Evolutionary conservation across 1,140 invertebrate species (phyloP), one percentile per base, ranked within the genome.

Genomic region (Microplitis demolitor): DNA sequence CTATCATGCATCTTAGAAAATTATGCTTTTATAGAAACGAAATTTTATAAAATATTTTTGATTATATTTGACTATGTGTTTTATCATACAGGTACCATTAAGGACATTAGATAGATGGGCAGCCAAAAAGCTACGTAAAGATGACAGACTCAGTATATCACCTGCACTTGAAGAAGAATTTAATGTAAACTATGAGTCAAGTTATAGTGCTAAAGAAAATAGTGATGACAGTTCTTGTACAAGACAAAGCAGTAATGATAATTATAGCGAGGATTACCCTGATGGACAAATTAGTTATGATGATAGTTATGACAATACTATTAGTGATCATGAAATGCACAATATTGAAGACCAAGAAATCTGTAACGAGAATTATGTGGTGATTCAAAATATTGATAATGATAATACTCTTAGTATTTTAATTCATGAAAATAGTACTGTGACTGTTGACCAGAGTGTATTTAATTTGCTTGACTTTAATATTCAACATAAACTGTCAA

Each of bases 391-490:
- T 14, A 54, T 50, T 68, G 37, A 68, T 24, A 31, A n/a, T 68
- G 37, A 68, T 24, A 31, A n/a, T 50, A 51, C 11, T 62, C 31
- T 53, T 39, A 51, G 14, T 24, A 61, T 45, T 35, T 61, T 60
- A 16, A 11, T 66, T 6, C 34, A 68, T 64, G 69, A 71, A 16
- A 62, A 72, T 50, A 68, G 64, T 54, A 24, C n/a, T 31, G 53
- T 68, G 1, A 45, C 35, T 24, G 58, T 72, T n/a, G 54, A 68
- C 53, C 24, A 69, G 24, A 24, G 58, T 50, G 66, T 74, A 37
- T 60, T 56, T 34, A 24, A 50, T 56, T 51, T 74, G 53, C 24
- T 74, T 4, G 31, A 69, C 37, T 39, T 64, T 3, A 70, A 74
- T 45, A 34, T 66, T 16, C 31, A 34, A 39, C 39, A 74, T 35